Conservation (phyloP, 2,888 invertebrate species). For the Bellardia bayeri region DNA sequence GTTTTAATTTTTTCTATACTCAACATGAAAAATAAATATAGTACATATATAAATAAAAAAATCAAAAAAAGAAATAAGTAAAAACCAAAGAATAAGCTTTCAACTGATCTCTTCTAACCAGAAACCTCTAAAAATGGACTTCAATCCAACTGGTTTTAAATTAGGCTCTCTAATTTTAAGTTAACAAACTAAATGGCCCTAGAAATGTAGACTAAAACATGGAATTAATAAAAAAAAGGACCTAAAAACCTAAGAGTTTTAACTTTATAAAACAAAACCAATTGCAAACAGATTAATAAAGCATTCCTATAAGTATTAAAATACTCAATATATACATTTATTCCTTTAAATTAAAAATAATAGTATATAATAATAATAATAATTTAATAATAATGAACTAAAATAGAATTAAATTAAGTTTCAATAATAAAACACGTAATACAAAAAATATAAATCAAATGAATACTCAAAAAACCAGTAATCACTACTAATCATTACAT, state of each 20-base stretch:
- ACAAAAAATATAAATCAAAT: constrained; percentile 30
- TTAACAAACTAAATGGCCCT: constrained; percentile 11
- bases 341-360: constrained; percentile 58
- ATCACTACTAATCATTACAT: constrained; percentile 21
- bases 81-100: constrained; percentile 69
- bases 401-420: constrained; percentile 19
- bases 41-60: constrained; percentile 5
- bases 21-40: constrained; percentile 22
- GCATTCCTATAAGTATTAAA: constrained; percentile 62
- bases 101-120: constrained; percentile 67
- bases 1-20: no score
- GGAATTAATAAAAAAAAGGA: neutral
- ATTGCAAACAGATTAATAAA: constrained; percentile 25
- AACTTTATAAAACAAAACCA: constrained; percentile 32
- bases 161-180: constrained; percentile 29
- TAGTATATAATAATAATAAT: no score
- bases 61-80: constrained; percentile 15
- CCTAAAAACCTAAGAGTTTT: neutral
- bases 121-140: constrained; percentile 30
- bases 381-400: constrained; percentile 25
- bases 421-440: neutral
- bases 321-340: constrained; percentile 61
- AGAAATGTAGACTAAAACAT: neutral
- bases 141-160: constrained; percentile 34
- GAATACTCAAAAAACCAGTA: constrained; percentile 35